phyloP scores from a whole-genome alignment of 2,113 vertebrate genomes.

The Labrus mixtus region DNA sequence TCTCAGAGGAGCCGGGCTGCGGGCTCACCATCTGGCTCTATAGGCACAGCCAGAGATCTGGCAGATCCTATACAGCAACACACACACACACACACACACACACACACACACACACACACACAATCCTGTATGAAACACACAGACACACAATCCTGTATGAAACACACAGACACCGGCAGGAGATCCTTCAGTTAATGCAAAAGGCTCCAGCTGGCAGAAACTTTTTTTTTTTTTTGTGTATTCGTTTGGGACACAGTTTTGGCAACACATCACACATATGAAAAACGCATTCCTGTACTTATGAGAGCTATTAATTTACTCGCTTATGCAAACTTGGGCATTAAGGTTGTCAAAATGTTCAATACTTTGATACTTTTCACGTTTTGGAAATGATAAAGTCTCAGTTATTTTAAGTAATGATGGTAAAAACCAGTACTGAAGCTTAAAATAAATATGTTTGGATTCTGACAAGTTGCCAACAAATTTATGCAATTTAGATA shows the following conservation, averaged over 20 bases:
- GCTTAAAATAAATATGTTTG: no score
- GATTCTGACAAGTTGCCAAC: no score
- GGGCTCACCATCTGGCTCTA: constrained; percentile 72
- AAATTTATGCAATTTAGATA: no score
- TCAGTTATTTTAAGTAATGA: no score
- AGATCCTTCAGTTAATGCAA: constrained; percentile 30
- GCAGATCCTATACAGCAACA: constrained; percentile 45
- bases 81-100: constrained; percentile 23
- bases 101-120: constrained; percentile 3
- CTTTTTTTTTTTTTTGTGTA: neutral
- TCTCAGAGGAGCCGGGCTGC: constrained; percentile 58
- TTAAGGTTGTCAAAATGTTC: no score
- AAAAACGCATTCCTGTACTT: constrained; percentile 15
- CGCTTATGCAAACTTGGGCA: neutral
- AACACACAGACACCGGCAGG: neutral
- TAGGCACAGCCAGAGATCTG: constrained; percentile 52
- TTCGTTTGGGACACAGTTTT: constrained; percentile 11
- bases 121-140: neutral
- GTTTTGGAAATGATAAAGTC: no score
- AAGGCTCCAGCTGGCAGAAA: constrained; percentile 26
- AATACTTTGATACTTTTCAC: no score
- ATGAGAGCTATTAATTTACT: neutral
- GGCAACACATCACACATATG: constrained; percentile 23
- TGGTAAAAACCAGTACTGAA: no score
- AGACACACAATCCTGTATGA: neutral